These are phyloP conservation scores for Plecotus auritus DNA, from an alignment of 2,113 vertebrate species.

Conservation along the genomic window DNA sequence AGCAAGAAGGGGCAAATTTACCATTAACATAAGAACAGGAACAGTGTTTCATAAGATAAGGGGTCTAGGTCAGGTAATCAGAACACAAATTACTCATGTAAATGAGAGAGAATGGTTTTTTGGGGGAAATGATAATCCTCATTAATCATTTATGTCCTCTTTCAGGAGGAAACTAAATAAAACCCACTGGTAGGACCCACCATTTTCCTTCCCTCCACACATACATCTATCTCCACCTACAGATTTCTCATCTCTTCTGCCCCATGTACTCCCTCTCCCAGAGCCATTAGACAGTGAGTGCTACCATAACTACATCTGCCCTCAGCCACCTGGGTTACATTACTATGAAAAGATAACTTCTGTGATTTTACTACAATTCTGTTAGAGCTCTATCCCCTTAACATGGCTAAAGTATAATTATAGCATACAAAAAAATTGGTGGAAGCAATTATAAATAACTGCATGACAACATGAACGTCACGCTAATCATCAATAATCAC, in stretches of 20 bases:
- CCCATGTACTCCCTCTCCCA: not conserved
- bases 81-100: not conserved
- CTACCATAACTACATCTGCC: not conserved
- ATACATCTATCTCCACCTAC: not conserved
- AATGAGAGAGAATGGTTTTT: not conserved
- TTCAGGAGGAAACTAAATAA: not conserved
- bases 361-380: not conserved
- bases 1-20: not conserved
- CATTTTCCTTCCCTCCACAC: not conserved
- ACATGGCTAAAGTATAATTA: not conserved
- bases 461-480: not conserved
- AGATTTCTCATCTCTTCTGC: not conserved
- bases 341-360: not conserved
- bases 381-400: not conserved
- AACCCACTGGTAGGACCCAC: not conserved
- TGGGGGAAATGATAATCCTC: not conserved
- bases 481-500: not conserved
- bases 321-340: not conserved
- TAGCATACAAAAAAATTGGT: not conserved
- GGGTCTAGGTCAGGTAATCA: not conserved
- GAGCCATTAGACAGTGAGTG: not conserved
- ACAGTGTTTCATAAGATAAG: conserved; percentile 3
- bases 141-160: not conserved
- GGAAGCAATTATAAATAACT: not conserved
- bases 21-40: not conserved